Evolutionary conservation across 2,113 vertebrate species (phyloP), one percentile per base, ranked within the genome.

Genomic region (Cinclus cinclus): DNA sequence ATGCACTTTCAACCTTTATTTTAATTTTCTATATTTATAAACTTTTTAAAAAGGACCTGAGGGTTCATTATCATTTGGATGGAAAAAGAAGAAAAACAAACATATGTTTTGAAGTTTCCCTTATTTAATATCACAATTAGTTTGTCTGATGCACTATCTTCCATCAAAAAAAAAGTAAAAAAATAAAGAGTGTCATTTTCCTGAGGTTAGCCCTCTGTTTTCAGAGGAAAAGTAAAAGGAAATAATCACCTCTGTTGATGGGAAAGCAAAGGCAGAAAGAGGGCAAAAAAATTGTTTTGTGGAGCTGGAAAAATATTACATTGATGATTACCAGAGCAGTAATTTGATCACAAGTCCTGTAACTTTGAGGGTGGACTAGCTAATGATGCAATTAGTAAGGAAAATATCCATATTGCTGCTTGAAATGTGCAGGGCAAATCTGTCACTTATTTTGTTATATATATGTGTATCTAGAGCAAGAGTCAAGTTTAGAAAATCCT

Each of bases 381-480:
- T 93, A 94, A 90, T 90, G 92, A 93, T 93, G 91, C 82, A 92
- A 74, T 93, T 92, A 93, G 68, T 49, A 70, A 63, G 30, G 65
- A 87, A 71, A 90, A 92, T 41, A 65, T 37, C 42, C 76, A 37
- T 31, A 46, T n/a, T 90, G 79, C 35, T 7, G 11, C 39, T 86
- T 63, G 73, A n/a, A 89, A 50, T 69, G 39, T 23, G 28, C 80
- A 60, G 83, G 22, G 35, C 24, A 87, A 67, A 87, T 67, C 60
- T 89, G 44, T 62, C 17, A 0, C 39, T 83, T 83, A 49, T 65
- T 93, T 87, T 60, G 35, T 80, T 77, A n/a, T 35, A 11, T 30
- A 42, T 65, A 33, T 80, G 35, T 58, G 39, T 77, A 55, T 52
- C 25, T 67, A 83, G 42, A 90, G 39, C 55, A 77, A 19, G 58